Evolutionary conservation across 2,888 invertebrate genomes (phyloP).

Genomic region (Aleiodes leptofemur): DNA sequence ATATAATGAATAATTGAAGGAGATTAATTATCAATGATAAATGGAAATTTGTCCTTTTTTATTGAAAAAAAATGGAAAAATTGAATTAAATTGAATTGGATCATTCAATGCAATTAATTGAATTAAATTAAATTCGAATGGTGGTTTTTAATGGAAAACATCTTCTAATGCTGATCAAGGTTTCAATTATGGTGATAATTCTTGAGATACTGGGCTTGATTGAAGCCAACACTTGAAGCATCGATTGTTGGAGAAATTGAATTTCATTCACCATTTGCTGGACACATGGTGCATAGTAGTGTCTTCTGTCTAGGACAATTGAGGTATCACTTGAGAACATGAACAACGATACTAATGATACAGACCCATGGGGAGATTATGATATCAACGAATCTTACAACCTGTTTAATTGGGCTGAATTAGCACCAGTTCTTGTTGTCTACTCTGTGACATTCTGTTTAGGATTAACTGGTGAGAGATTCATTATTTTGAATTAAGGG

Average conservation of each 20-base stretch:
- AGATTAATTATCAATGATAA: too few species aligned
- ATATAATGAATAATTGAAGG: too few species aligned
- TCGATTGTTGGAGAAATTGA: not conserved
- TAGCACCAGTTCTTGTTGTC: conserved; percentile 78
- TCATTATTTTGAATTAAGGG: not conserved
- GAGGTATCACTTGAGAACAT: conserved; percentile 36
- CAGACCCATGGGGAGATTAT: conserved; percentile 72
- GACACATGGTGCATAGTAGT: too few species aligned
- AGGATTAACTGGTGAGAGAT: conserved; percentile 78
- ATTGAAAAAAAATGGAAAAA: too few species aligned
- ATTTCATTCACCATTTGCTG: too few species aligned
- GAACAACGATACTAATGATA: conserved; percentile 63
- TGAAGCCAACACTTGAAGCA: not conserved
- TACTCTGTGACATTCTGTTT: conserved; percentile 80
- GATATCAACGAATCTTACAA: conserved; percentile 76
- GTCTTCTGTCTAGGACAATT: not conserved
- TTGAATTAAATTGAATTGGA: too few species aligned
- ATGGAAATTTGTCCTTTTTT: too few species aligned
- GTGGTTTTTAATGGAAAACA: not conserved
- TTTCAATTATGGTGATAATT: conserved; percentile 18
- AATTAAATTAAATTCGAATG: too few species aligned
- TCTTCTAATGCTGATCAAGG: not conserved
- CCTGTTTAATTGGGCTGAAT: conserved; percentile 77
- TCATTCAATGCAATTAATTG: too few species aligned
- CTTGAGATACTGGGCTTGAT: not conserved